phyloP scores from a whole-genome alignment of 2,113 vertebrate genomes.

The Glaucomys volans region DNA sequence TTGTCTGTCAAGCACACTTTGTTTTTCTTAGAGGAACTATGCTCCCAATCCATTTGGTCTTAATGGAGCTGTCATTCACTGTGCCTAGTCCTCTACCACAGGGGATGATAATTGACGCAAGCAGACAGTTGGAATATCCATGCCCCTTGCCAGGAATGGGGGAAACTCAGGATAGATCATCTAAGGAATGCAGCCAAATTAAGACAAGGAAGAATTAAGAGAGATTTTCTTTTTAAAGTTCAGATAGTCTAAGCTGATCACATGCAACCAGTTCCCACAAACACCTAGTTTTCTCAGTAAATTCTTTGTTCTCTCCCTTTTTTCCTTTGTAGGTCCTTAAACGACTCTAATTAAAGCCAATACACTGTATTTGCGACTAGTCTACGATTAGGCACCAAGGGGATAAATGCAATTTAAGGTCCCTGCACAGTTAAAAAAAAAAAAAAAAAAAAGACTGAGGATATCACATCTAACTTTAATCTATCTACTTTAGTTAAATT shows the following conservation, averaged over 20 bases:
- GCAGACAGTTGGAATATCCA: background rate
- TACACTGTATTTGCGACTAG: background rate
- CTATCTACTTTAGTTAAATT: slow-evolving; percentile 14
- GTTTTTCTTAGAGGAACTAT: background rate
- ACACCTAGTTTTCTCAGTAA: background rate
- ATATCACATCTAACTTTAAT: background rate
- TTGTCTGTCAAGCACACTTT: background rate
- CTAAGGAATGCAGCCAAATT: background rate
- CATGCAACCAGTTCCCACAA: background rate
- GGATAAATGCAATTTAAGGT: background rate
- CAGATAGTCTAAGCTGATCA: slow-evolving; percentile 1
- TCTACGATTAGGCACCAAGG: background rate
- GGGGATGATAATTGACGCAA: background rate
- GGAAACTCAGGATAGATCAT: background rate
- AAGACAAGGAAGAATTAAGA: background rate
- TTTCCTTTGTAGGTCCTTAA: background rate
- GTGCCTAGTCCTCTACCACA: background rate
- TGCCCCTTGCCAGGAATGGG: background rate
- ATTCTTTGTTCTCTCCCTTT: background rate
- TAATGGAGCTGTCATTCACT: background rate
- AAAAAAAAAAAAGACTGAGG: background rate
- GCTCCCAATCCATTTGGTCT: background rate
- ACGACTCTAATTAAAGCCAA: background rate
- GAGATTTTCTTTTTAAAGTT: slow-evolving; percentile 39
- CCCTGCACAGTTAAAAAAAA: background rate